Conservation (phyloP, 2,888 invertebrate species). For the Boloria euphrosyne region DNA sequence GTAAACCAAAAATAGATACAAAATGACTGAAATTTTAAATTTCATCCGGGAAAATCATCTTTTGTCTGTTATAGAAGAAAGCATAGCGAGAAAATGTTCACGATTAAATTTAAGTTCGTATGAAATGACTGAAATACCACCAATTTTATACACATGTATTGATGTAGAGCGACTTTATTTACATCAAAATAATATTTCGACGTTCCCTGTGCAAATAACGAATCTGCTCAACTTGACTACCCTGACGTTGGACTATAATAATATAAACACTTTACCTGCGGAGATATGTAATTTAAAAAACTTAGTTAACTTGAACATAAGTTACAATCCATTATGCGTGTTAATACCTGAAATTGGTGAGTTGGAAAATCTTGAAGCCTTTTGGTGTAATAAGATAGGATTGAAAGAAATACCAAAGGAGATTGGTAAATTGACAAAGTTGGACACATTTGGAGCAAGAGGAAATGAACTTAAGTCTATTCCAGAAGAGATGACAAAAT, state of each 20-base stretch:
- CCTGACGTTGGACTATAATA: conserved; percentile 85
- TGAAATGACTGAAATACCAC: conserved; percentile 84
- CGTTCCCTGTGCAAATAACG: conserved; percentile 73
- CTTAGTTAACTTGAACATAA: conserved; percentile 84
- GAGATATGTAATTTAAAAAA: conserved; percentile 82
- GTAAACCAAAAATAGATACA: conserved; percentile 59
- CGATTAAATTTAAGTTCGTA: conserved; percentile 84
- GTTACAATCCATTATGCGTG: conserved; percentile 84
- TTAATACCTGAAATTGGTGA: conserved; percentile 84
- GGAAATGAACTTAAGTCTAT: conserved; percentile 83
- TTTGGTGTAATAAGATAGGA: conserved; percentile 85
- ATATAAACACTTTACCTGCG: conserved; percentile 82
- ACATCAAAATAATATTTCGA: conserved; percentile 83
- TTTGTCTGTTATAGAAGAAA: conserved; percentile 85
- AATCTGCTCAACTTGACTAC: conserved; percentile 82
- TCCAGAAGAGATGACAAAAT: conserved; percentile 81
- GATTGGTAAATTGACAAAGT: conserved; percentile 81
- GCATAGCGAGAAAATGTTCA: conserved; percentile 81
- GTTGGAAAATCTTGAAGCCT: conserved; percentile 82
- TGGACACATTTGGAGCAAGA: conserved; percentile 86
- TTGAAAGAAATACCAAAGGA: conserved; percentile 82
- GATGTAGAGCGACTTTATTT: conserved; percentile 84
- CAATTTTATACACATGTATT: conserved; percentile 79
- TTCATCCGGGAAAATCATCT: conserved; percentile 87
- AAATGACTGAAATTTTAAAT: conserved; percentile 85